Percentiles rank a stretch among this genome's conserved stretches.
Conservation (phyloP, 1,140 invertebrate genomes). For the Lepidotrigona ventralis region DNA sequence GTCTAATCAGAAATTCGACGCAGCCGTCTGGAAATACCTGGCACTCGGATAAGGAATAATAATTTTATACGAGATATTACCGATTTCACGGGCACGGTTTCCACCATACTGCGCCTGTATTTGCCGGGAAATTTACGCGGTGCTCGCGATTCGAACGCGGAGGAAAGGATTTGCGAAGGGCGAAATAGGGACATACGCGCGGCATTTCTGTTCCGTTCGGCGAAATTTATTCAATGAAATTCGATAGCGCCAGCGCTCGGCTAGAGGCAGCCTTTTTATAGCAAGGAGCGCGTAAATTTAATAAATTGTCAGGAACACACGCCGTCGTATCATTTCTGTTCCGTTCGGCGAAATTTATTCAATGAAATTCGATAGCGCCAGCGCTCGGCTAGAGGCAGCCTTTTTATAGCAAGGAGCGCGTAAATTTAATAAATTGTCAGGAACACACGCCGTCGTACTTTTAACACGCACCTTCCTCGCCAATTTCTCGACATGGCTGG, state of each 20-base stretch:
- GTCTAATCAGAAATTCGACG: background rate
- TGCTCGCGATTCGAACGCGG: background rate
- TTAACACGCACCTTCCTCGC: background rate
- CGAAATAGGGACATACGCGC: background rate
- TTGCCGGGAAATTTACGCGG: conserved; percentile 7
- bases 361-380: conserved; percentile 1
- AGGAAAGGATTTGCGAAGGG: background rate
- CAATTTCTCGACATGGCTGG: background rate
- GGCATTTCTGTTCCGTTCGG: background rate
- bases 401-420: background rate
- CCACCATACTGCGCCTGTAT: background rate
- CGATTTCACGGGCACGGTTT: background rate
- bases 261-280: background rate
- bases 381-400: background rate
- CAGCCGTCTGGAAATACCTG: background rate
- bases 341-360: conserved; percentile 21
- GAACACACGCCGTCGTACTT: background rate
- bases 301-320: background rate
- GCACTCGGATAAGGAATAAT: background rate
- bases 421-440: conserved; percentile 6
- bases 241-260: background rate
- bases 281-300: background rate
- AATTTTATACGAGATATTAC: conserved; percentile 13
- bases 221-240: conserved; percentile 32
- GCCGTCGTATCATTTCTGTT: background rate